Evolutionary conservation across 2,797 vertebrate species (phyloP), one percentile per base, ranked within the genome.

Genomic region (Chelon auratus): DNA sequence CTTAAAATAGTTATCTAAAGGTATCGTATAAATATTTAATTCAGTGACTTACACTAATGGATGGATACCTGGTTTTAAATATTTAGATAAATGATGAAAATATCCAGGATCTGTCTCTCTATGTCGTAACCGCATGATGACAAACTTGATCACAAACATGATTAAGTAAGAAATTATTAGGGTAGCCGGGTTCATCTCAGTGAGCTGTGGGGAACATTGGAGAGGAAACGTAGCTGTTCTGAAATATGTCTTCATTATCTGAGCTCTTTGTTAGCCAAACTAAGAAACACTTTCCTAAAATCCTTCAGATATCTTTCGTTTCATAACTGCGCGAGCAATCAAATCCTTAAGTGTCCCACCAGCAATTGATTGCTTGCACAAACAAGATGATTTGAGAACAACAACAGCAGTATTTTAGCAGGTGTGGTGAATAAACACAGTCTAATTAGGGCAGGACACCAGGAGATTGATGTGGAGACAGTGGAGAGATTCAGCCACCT

Each of bases 371-470:
- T 80, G 42, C 73, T 57, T 80, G 11, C 62, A 75, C 63, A 87
- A 88, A 85, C 62, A 78, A 76, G 70, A 75, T 77, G 24, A 78
- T 81, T 65, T 76, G 48, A 78, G 73, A 67, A 78, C 62, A 82
- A 53, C 63, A 80, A 36, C 62, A 59, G 71, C 33, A 56, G 40
- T 73, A 69, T 79, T 78, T 84, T 55, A 76, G 77, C 82, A 83
- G 76, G 77, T 69, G 63, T 42, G 56, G 50, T 20, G 56, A 75
- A 72, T 75, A 77, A 77, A 81, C 5, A 4, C 30, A 37, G 57
- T 62, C 54, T 87, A 80, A 90, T 91, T 82, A 84, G 71, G 63
- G 71, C 75, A 82, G 75, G 82, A 80, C 77, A 75, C 37, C 0
- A 3, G 56, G 42, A 89, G 76, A 87, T 71, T 84, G 77, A 82